Conservation (phyloP, 2,888 invertebrate species). For the Nymphalis c-album region DNA sequence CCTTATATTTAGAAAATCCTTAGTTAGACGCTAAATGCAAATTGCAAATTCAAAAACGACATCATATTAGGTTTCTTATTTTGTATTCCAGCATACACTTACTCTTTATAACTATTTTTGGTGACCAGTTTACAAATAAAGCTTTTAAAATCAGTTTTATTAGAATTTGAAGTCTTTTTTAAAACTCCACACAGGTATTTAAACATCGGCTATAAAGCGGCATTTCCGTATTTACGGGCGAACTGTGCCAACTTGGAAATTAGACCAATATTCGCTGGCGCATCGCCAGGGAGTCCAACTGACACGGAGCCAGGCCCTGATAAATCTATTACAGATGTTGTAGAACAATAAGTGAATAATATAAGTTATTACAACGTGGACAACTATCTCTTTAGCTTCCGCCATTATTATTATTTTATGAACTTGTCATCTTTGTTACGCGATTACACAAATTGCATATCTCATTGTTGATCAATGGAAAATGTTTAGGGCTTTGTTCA, state of each 20-base stretch:
- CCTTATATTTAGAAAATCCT: too few species aligned
- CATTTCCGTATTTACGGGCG: slow-evolving; percentile 17
- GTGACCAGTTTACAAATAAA: neutral
- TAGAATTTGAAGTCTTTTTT: neutral
- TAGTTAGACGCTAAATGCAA: too few species aligned
- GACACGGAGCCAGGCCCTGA: slow-evolving; percentile 8
- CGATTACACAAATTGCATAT: too few species aligned
- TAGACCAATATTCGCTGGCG: slow-evolving; percentile 38
- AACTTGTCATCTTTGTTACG: too few species aligned
- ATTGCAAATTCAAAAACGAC: too few species aligned
- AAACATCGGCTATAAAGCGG: slow-evolving; percentile 6
- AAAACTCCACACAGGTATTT: slow-evolving; percentile 2
- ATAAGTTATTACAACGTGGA: slow-evolving; percentile 5
- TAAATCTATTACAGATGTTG: slow-evolving; percentile 17
- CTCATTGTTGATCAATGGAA: too few species aligned
- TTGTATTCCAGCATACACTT: too few species aligned
- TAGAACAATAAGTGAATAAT: slow-evolving; percentile 18
- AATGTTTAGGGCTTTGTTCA: too few species aligned
- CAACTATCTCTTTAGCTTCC: neutral
- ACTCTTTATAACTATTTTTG: neutral
- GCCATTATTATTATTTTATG: too few species aligned
- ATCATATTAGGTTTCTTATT: too few species aligned
- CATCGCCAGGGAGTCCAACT: slow-evolving; percentile 33
- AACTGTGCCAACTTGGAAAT: slow-evolving; percentile 39
- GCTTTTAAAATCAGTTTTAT: neutral